These are phyloP conservation scores for Drosophila tani DNA, from an alignment of 1,140 invertebrate species.

Conservation along the genomic window DNA sequence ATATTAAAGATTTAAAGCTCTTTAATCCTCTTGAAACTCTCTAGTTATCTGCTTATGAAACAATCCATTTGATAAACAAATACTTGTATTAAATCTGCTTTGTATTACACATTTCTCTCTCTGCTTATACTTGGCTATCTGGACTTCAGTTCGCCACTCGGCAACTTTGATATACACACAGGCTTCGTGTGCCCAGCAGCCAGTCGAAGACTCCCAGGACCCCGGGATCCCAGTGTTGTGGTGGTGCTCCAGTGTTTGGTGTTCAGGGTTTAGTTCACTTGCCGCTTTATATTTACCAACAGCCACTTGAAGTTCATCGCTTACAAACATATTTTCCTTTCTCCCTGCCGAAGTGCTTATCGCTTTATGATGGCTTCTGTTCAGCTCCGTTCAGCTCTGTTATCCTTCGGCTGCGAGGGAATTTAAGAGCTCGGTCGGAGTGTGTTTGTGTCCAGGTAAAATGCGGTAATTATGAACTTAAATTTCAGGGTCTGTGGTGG, in stretches of 20 bases:
- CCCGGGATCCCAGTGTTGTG: conserved; percentile 13
- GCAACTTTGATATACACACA: conserved; percentile 22
- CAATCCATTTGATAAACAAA: neutral
- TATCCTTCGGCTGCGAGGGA: conserved; percentile 18
- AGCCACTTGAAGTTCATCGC: conserved; percentile 67
- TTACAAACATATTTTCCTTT: conserved; percentile 65
- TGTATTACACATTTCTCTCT: neutral
- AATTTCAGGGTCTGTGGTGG: neutral
- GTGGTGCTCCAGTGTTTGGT: conserved; percentile 11
- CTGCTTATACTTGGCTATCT: conserved; percentile 21
- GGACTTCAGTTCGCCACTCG: conserved; percentile 18
- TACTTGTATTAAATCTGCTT: neutral
- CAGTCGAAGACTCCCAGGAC: conserved; percentile 32
- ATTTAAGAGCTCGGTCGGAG: conserved; percentile 18
- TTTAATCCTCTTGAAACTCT: neutral
- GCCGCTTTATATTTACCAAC: conserved; percentile 65
- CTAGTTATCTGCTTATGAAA: neutral
- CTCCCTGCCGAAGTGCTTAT: conserved; percentile 59
- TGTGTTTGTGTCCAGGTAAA: conserved; percentile 19
- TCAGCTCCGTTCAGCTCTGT: conserved; percentile 25
- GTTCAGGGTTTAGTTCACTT: conserved; percentile 48
- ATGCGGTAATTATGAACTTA: conserved; percentile 35
- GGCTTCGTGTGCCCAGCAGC: conserved; percentile 16
- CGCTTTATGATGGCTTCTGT: conserved; percentile 48
- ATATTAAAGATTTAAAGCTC: neutral